Percentiles rank a stretch among this genome's conserved stretches.
Conservation (phyloP, 2,797 vertebrate species). For the Microctenopoma lineatum region DNA sequence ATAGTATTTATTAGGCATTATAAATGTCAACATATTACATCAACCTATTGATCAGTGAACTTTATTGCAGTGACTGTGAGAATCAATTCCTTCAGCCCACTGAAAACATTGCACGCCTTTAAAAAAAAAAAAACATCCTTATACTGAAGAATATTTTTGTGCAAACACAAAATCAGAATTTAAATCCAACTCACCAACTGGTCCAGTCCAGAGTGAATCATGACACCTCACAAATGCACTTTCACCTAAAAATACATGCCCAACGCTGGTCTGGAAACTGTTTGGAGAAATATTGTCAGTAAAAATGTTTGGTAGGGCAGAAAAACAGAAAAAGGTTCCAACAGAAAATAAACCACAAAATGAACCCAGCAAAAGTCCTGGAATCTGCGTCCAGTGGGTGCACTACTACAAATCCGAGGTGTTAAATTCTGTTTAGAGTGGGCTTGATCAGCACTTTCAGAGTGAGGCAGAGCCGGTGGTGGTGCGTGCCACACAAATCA, state of each 20-base stretch:
- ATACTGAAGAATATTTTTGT: background rate
- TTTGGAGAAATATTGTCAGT: constrained; percentile 4
- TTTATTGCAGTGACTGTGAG: background rate
- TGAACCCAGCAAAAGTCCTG: constrained; percentile 26
- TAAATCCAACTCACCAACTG: constrained; percentile 11
- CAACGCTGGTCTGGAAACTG: constrained; percentile 21
- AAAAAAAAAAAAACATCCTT: background rate
- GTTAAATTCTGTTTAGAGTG: constrained; percentile 50
- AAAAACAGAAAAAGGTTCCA: constrained; percentile 3
- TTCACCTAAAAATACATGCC: constrained; percentile 1
- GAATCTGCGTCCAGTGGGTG: constrained; percentile 22
- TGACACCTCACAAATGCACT: constrained; percentile 10
- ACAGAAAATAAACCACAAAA: constrained; percentile 17
- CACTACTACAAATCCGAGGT: constrained; percentile 27
- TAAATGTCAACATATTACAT: background rate
- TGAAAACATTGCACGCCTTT: background rate
- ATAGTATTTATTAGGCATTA: background rate
- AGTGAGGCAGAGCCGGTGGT: constrained; percentile 32
- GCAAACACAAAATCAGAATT: constrained; percentile 5
- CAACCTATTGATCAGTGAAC: background rate
- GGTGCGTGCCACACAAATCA: constrained; percentile 61
- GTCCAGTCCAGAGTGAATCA: constrained; percentile 9
- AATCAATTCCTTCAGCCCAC: background rate
- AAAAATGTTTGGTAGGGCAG: constrained; percentile 1
- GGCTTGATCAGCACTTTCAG: constrained; percentile 63